phyloP scores from a whole-genome alignment of 2,797 vertebrate genomes.

The Pristis pectinata region DNA sequence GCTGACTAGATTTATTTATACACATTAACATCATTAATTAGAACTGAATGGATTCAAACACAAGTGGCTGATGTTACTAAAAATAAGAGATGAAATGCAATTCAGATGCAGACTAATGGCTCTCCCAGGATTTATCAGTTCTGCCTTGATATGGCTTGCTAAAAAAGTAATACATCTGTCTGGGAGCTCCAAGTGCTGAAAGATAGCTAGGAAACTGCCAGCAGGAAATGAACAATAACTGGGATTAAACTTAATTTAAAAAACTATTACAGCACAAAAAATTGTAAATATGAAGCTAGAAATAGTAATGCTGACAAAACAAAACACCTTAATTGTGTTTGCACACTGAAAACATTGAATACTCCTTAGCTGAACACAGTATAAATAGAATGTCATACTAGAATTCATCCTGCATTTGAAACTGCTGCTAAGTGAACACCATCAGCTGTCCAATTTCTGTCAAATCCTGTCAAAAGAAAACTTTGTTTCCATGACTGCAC shows the following conservation, averaged over 20 bases:
- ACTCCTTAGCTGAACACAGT: background rate
- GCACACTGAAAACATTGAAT: background rate
- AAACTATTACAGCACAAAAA: too few relatives aligned
- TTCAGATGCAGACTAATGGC: background rate
- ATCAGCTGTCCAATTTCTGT: slow-evolving; percentile 19
- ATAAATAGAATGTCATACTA: background rate
- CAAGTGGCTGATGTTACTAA: slow-evolving; percentile 14
- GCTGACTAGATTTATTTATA: slow-evolving; percentile 14
- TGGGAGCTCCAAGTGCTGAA: background rate
- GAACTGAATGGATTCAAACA: background rate
- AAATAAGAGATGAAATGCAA: slow-evolving; percentile 1
- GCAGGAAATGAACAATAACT: background rate
- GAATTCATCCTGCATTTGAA: slow-evolving; percentile 1
- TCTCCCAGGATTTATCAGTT: slow-evolving; percentile 7
- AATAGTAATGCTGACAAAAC: background rate
- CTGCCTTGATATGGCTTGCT: background rate
- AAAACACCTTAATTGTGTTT: background rate
- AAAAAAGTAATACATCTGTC: slow-evolving; percentile 25
- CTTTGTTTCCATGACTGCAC: slow-evolving; percentile 5
- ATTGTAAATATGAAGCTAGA: too few relatives aligned
- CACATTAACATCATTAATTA: slow-evolving; percentile 32
- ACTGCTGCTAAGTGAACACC: background rate
- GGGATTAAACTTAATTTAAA: background rate
- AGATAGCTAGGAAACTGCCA: background rate
- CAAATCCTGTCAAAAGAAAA: background rate